Conservation (phyloP, 2,113 vertebrate genomes). For the Myotis davidii region DNA sequence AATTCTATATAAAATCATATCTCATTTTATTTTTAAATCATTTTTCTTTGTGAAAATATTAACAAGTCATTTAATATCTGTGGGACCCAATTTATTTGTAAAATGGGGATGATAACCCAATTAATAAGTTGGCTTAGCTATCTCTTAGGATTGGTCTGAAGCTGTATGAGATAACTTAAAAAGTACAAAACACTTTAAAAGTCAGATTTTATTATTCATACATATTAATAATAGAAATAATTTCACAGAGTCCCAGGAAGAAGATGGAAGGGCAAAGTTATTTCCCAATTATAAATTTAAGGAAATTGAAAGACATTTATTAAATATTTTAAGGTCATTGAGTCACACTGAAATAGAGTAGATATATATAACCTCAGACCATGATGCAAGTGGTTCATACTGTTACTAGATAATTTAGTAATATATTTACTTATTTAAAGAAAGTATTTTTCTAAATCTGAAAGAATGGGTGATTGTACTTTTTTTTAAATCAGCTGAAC, state of each 20-base stretch:
- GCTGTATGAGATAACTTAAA: neutral
- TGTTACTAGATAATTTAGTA: neutral
- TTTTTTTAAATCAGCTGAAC: constrained; percentile 85
- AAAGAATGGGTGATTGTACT: constrained; percentile 7
- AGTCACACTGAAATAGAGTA: neutral
- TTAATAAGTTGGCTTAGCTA: neutral
- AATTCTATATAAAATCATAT: neutral
- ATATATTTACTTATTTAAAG: constrained; percentile 42
- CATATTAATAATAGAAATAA: constrained; percentile 48
- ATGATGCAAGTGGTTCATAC: neutral
- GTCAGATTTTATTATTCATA: constrained; percentile 23
- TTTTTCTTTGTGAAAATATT: constrained; percentile 47
- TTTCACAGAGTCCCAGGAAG: neutral
- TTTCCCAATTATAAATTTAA: constrained; percentile 26
- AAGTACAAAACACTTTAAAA: constrained; percentile 23
- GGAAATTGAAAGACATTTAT: neutral
- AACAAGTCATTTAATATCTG: constrained; percentile 33
- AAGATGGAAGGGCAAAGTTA: neutral
- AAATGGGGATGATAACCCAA: neutral
- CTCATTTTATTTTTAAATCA: neutral
- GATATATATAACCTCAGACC: neutral
- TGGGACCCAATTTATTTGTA: constrained; percentile 33
- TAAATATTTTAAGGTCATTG: neutral
- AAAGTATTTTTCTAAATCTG: constrained; percentile 23
- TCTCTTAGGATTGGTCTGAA: constrained; percentile 20